Percentiles rank a stretch among this genome's conserved stretches.
Evolutionary conservation across 2,113 vertebrate genomes (phyloP).

Genomic region (Capricornis sumatraensis): DNA sequence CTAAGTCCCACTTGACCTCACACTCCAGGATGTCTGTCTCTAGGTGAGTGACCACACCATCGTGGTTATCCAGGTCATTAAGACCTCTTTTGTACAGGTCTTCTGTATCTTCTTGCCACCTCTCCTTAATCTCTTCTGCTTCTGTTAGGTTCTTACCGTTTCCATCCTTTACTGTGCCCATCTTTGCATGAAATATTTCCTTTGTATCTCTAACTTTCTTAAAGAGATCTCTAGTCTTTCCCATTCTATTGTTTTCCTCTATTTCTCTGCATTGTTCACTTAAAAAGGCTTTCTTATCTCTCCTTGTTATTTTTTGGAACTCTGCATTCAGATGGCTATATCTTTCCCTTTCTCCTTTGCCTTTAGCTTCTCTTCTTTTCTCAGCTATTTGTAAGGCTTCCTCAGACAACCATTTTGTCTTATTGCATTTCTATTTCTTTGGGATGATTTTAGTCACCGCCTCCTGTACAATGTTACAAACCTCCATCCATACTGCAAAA

Average conservation of each 20-base stretch:
- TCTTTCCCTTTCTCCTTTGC: background rate
- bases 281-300: background rate
- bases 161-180: background rate
- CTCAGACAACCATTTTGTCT: background rate
- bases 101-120: background rate
- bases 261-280: background rate
- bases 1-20: background rate
- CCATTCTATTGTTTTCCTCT: background rate
- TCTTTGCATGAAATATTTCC: background rate
- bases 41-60: background rate
- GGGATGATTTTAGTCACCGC: background rate
- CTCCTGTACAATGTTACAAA: background rate
- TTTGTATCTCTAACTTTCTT: background rate
- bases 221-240: background rate
- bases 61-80: background rate
- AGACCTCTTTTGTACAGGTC: background rate
- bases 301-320: background rate
- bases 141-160: background rate
- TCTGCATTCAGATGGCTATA: background rate
- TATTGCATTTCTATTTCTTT: background rate
- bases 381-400: background rate
- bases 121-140: background rate
- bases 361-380: background rate
- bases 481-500: background rate
- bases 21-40: background rate